Evolutionary conservation across 2,888 invertebrate species (phyloP).

Genomic region (Eupelmus urozonus): DNA sequence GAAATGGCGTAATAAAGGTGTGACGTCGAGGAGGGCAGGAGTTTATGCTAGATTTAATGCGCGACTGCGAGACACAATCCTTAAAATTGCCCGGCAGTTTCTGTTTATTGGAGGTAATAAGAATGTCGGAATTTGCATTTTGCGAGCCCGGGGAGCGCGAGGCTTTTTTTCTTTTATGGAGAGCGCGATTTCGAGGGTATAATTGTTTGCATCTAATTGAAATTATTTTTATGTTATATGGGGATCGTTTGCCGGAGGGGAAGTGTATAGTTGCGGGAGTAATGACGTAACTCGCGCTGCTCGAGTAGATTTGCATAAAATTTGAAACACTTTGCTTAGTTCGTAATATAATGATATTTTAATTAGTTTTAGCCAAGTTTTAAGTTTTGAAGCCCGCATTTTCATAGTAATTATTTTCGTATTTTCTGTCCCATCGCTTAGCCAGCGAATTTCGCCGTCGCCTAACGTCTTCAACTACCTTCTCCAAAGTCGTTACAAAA

Average conservation of each 20-base stretch:
- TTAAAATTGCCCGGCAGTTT: background rate
- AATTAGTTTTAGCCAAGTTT: background rate
- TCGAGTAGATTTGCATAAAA: background rate
- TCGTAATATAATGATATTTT: background rate
- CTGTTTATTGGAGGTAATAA: background rate
- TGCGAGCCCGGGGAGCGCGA: too few species aligned
- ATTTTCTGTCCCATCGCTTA: too few species aligned
- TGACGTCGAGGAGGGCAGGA: background rate
- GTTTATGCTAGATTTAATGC: constrained; percentile 19
- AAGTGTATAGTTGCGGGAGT: too few species aligned
- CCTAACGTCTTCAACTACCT: too few species aligned
- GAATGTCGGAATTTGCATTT: background rate
- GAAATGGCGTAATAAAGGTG: constrained; percentile 11
- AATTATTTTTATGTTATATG: too few species aligned
- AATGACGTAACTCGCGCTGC: background rate
- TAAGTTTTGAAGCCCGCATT: background rate
- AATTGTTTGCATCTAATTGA: too few species aligned
- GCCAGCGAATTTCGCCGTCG: too few species aligned
- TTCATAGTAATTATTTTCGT: background rate
- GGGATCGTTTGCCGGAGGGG: too few species aligned
- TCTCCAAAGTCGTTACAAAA: too few species aligned
- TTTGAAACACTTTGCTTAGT: background rate
- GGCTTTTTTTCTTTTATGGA: too few species aligned
- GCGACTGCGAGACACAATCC: background rate
- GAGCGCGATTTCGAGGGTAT: too few species aligned